These are phyloP conservation scores for Alloplasta piceator DNA, from an alignment of 2,888 invertebrate genomes.

Conservation along the genomic window DNA sequence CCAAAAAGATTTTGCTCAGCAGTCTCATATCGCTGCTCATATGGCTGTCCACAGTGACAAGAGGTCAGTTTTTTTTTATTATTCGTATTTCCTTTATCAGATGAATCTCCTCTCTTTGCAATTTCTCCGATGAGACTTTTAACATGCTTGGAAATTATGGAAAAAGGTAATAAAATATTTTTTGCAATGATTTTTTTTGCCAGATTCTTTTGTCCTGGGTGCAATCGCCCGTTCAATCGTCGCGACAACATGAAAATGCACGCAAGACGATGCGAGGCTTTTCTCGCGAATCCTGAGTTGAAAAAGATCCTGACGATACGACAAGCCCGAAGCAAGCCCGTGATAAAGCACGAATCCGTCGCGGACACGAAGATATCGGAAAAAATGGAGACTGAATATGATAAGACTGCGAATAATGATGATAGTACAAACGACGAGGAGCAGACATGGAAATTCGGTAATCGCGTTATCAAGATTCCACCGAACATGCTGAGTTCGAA, in stretches of 20 bases:
- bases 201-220: constrained; percentile 77
- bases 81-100: background rate
- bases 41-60: constrained; percentile 78
- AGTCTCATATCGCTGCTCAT: constrained; percentile 78
- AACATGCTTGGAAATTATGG: background rate
- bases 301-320: constrained; percentile 63
- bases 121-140: background rate
- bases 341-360: constrained; percentile 13
- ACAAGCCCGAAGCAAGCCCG: constrained; percentile 21
- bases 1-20: constrained; percentile 76
- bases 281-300: constrained; percentile 74
- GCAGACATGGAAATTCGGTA: background rate
- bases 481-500: background rate
- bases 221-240: constrained; percentile 76
- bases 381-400: constrained; percentile 28
- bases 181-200: background rate
- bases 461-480: background rate
- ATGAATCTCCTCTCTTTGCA: background rate
- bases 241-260: constrained; percentile 80
- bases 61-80: constrained; percentile 65
- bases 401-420: constrained; percentile 26
- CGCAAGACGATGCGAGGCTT: constrained; percentile 74
- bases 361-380: background rate
- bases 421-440: background rate
- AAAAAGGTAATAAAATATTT: background rate